These are phyloP conservation scores for Pocota personata DNA, from an alignment of 2,888 invertebrate genomes.

Conservation along the genomic window DNA sequence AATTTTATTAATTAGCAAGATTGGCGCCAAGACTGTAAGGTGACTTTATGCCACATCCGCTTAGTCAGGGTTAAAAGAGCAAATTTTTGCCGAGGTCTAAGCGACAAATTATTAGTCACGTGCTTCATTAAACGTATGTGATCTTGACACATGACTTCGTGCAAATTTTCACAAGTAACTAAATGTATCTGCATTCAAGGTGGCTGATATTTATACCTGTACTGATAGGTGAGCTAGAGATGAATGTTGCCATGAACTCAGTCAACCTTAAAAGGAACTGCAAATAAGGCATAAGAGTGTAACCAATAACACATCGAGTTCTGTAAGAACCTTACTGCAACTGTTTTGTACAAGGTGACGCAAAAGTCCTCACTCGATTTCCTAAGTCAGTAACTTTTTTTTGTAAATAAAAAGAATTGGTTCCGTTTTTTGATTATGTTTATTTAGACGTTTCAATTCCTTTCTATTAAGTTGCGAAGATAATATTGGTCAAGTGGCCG, in stretches of 20 bases:
- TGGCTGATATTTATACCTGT: neutral
- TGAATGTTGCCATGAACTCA: neutral
- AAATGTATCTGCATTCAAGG: neutral
- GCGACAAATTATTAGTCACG: neutral
- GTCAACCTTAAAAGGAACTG: neutral
- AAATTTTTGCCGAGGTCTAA: conserved; percentile 16
- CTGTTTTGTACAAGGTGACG: too few species aligned
- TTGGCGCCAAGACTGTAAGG: neutral
- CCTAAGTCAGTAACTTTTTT: too few species aligned
- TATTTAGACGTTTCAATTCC: too few species aligned
- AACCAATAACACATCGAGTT: too few species aligned
- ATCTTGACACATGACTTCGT: conserved; percentile 25
- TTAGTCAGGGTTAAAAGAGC: conserved; percentile 19
- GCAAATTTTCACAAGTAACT: conserved; percentile 1
- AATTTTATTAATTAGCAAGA: conserved; percentile 4
- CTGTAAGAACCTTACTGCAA: too few species aligned
- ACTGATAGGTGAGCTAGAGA: neutral
- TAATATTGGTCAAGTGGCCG: too few species aligned
- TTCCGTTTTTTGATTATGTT: too few species aligned
- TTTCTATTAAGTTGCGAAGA: too few species aligned
- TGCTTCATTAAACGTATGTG: neutral
- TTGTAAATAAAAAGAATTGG: too few species aligned
- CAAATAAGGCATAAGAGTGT: too few species aligned
- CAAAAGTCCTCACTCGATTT: too few species aligned
- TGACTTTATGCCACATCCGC: conserved; percentile 6